Conservation (phyloP, 2,113 vertebrate genomes). For the Euleptes europaea region DNA sequence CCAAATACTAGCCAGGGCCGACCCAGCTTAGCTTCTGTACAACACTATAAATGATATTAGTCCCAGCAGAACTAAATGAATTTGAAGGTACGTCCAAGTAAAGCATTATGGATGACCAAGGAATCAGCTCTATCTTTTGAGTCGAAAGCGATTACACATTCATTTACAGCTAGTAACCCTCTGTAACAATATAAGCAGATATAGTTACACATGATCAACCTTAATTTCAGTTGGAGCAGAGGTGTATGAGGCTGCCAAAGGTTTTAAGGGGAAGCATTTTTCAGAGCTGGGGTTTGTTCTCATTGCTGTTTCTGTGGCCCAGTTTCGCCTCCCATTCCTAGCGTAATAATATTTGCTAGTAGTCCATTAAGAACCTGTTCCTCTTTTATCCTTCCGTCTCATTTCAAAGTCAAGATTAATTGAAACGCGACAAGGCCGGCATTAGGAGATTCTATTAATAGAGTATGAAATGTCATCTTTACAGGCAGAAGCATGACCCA, state of each 20-base stretch:
- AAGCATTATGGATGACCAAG: too few relatives aligned
- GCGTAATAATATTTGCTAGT: neutral
- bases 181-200: too few relatives aligned
- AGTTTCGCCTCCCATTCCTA: neutral
- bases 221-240: too few relatives aligned
- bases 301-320: neutral
- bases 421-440: constrained; percentile 26
- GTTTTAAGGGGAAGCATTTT: neutral
- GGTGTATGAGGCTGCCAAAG: fast-evolving
- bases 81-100: too few relatives aligned
- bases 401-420: constrained; percentile 57
- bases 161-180: too few relatives aligned
- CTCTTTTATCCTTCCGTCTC: constrained; percentile 24
- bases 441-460: constrained; percentile 39
- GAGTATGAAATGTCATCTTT: constrained; percentile 38
- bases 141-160: too few relatives aligned
- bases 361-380: neutral
- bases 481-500: constrained; percentile 32
- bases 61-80: too few relatives aligned
- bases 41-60: too few relatives aligned
- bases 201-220: too few relatives aligned
- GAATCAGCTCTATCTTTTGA: too few relatives aligned
- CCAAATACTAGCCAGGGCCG: too few relatives aligned
- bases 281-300: neutral
- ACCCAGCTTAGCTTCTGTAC: too few relatives aligned